Conservation (phyloP, 1,140 invertebrate species). For the Lerema accius region DNA sequence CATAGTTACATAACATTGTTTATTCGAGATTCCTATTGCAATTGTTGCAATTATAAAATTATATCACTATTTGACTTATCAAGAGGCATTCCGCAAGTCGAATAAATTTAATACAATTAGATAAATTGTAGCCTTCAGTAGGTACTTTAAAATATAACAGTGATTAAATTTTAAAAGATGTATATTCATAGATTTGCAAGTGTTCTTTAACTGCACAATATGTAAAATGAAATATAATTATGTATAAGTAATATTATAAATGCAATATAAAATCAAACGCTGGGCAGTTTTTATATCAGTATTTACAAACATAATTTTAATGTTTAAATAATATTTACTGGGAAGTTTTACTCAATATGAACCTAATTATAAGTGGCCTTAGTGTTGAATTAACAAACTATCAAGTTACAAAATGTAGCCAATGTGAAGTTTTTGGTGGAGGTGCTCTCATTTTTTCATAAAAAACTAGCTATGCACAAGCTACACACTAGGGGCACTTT, state of each 20-base stretch:
- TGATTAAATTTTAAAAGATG: constrained; percentile 4
- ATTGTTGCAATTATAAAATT: constrained; percentile 37
- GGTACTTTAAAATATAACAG: neutral
- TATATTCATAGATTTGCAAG: constrained; percentile 15
- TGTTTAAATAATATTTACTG: neutral
- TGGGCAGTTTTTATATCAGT: constrained; percentile 5
- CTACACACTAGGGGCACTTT: neutral
- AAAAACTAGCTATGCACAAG: too few relatives aligned
- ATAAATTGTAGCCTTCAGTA: constrained; percentile 13
- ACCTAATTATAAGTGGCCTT: too few relatives aligned
- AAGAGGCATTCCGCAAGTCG: constrained; percentile 4
- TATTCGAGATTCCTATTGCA: constrained; percentile 39
- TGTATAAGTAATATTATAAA: neutral
- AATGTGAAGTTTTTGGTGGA: neutral
- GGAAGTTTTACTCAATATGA: too few relatives aligned
- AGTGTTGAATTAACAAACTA: too few relatives aligned
- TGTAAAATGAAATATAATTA: constrained; percentile 6
- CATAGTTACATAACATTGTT: constrained; percentile 28
- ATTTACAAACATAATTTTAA: neutral
- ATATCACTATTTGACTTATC: constrained; percentile 34
- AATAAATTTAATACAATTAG: constrained; percentile 16
- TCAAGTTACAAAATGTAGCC: too few relatives aligned
- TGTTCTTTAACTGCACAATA: neutral
- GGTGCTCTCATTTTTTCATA: neutral
- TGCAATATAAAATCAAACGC: neutral